Evolutionary conservation across 2,797 vertebrate genomes (phyloP), one percentile per base, ranked within the genome.

Genomic region (Pseudochirops cupreus): DNA sequence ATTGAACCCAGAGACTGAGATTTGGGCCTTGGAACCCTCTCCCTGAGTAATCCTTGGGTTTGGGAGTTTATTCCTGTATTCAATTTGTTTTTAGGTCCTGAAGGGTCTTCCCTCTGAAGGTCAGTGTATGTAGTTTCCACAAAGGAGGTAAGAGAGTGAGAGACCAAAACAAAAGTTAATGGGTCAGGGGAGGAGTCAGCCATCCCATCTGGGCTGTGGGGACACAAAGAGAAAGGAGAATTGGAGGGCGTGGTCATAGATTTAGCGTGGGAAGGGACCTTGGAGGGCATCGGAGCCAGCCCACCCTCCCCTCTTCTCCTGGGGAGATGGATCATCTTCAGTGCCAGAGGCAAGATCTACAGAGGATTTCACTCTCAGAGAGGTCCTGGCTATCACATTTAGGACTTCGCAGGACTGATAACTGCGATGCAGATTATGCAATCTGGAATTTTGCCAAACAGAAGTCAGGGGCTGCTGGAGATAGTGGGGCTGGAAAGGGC

Each of bases 321-420:
- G n/a, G 11, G 0, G 7, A 21, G n/a, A 18, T 1, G 3, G 28
- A 31, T 18, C 4, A 9, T 14, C 11, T 21, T 12, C 67, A 21
- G 21, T 26, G 67, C 18, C 67, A 46, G 18, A 82, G 21, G n/a
- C n/a, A 39, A 31, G n/a, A 24, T 39, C n/a, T 6, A 9, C 67
- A 21, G n/a, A 18, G n/a, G 18, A 3, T 10, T 39, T n/a, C 18
- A 67, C 31, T 31, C 59, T 62, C 31, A 33, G n/a, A 10, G n/a
- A 39, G 67, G 33, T 39, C 67, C n/a, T 74, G 33, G 33, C 67
- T 39, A 16, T 39, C n/a, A 39, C 26, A 7, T 74, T 74, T 11
- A 21, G 39, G 74, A 87, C 39, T 46, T 87, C 50, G 39, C 24
- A 26, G 39, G 39, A 50, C 74, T 2, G 0, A 3, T n/a, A n/a